Conservation (phyloP, 2,888 invertebrate genomes). For the Phalangium opilio region DNA sequence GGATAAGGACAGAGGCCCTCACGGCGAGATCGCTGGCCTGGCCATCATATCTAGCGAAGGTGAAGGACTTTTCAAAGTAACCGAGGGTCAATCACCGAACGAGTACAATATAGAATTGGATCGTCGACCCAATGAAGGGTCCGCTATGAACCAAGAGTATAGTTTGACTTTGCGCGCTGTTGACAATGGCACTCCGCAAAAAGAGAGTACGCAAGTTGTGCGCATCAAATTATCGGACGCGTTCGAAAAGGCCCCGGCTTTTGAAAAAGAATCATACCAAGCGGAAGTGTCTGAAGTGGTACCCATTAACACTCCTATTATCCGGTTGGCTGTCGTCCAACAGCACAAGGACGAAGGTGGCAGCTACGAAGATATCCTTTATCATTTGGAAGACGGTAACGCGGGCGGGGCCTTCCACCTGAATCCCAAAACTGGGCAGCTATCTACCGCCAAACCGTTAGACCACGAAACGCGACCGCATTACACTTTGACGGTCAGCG, state of each 20-base stretch:
- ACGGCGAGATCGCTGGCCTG: slow-evolving; percentile 63
- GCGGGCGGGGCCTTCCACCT: slow-evolving; percentile 74
- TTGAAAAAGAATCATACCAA: slow-evolving; percentile 70
- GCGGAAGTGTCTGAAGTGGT: slow-evolving; percentile 74
- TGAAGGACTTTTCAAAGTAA: slow-evolving; percentile 69
- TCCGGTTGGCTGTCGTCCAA: slow-evolving; percentile 41
- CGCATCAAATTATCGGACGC: slow-evolving; percentile 63
- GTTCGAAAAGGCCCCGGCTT: slow-evolving; percentile 73
- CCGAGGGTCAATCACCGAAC: slow-evolving; percentile 38
- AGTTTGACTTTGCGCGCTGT: slow-evolving; percentile 70
- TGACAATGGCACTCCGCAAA: slow-evolving; percentile 63
- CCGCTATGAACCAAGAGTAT: slow-evolving; percentile 41
- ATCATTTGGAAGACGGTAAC: slow-evolving; percentile 68
- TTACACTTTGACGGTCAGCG: slow-evolving; percentile 75
- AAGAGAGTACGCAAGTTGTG: slow-evolving; percentile 60
- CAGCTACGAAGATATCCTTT: slow-evolving; percentile 58
- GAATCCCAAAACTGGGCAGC: slow-evolving; percentile 72
- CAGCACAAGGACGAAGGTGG: slow-evolving; percentile 40
- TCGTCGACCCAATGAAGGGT: slow-evolving; percentile 45
- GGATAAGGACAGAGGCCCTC: slow-evolving; percentile 66
- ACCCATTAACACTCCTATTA: slow-evolving; percentile 72
- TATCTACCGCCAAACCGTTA: slow-evolving; percentile 62
- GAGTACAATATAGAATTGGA: slow-evolving; percentile 57
- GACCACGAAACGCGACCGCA: slow-evolving; percentile 72
- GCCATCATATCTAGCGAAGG: slow-evolving; percentile 81